Percentiles rank a stretch among this genome's conserved stretches.
Evolutionary conservation across 2,113 vertebrate genomes (phyloP).

Genomic region (Silurus meridionalis): DNA sequence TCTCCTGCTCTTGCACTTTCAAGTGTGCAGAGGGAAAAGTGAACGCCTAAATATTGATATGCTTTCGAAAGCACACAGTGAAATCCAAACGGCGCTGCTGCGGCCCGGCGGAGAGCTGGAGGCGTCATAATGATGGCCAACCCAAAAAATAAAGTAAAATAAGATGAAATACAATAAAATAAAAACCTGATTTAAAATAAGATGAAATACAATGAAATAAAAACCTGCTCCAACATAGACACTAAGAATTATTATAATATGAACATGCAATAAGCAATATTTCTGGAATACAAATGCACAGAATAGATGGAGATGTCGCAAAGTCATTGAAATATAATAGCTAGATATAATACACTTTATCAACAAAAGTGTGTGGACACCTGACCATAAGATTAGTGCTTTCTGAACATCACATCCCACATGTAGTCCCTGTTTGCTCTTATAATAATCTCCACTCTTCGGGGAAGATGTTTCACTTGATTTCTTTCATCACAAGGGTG

Average conservation of each 20-base stretch:
- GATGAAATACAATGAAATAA: too few relatives aligned
- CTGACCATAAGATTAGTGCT: too few relatives aligned
- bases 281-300: conserved; percentile 7
- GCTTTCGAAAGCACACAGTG: conserved; percentile 54
- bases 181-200: not conserved
- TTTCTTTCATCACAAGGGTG: too few relatives aligned
- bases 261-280: not conserved
- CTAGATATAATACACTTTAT: not conserved
- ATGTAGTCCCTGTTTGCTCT: too few relatives aligned
- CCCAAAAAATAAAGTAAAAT: not conserved
- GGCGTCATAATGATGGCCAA: conserved; percentile 24
- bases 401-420: too few relatives aligned
- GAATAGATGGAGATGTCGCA: not conserved
- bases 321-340: not conserved
- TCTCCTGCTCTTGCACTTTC: conserved; percentile 64
- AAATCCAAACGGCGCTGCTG: conserved; percentile 60
- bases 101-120: conserved; percentile 53
- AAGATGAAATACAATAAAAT: too few relatives aligned
- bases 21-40: conserved; percentile 65
- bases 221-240: not conserved
- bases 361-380: too few relatives aligned
- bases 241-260: not conserved
- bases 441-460: too few relatives aligned
- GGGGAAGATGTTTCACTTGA: too few relatives aligned
- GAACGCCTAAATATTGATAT: conserved; percentile 73